These are phyloP conservation scores for Monoplex corrugatus DNA, from an alignment of 2,888 invertebrate genomes.

Conservation along the genomic window DNA sequence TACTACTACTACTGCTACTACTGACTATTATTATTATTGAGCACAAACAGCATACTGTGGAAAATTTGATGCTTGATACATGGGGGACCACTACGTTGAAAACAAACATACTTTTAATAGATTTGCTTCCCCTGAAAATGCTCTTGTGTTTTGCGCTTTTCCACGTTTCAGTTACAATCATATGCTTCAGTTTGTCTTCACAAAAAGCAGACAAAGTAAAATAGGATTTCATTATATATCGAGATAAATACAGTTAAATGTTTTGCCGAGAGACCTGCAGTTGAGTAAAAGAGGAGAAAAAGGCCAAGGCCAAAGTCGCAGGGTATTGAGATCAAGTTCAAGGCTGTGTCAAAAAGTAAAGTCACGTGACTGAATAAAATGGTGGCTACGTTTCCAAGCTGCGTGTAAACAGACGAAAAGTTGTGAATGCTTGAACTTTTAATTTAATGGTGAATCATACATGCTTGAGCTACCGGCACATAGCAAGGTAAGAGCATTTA, in stretches of 20 bases:
- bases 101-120: too few relatives aligned
- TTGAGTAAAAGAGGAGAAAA: background rate
- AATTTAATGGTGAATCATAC: background rate
- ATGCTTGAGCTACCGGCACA: background rate
- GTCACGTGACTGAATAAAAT: background rate
- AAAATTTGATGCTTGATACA: too few relatives aligned
- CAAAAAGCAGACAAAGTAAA: background rate
- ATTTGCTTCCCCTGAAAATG: too few relatives aligned
- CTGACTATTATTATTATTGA: too few relatives aligned
- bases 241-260: background rate
- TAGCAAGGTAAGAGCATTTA: background rate
- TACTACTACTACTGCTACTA: too few relatives aligned
- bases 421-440: background rate
- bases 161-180: background rate
- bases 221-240: background rate
- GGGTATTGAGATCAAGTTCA: background rate
- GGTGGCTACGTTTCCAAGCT: constrained; percentile 25
- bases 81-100: too few relatives aligned
- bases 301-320: background rate
- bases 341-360: background rate
- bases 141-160: too few relatives aligned
- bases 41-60: too few relatives aligned
- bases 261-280: background rate
- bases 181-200: background rate
- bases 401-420: background rate